These are phyloP conservation scores for Chelon auratus DNA, from an alignment of 2,797 vertebrate species.

Conservation along the genomic window DNA sequence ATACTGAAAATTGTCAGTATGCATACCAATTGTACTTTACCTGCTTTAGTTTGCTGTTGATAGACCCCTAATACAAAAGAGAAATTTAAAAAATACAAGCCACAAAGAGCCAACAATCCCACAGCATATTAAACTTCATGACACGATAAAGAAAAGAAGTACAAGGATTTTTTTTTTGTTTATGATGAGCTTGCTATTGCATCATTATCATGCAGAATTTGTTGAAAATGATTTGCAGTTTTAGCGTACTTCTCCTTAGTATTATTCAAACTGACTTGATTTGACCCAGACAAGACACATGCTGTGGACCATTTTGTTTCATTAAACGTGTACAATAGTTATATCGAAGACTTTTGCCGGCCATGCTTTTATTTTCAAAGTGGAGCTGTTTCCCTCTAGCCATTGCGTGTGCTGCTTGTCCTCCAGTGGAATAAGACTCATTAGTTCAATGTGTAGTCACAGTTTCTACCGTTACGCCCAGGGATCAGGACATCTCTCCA, in stretches of 20 bases:
- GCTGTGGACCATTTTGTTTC: too few species aligned
- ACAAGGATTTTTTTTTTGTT: not conserved
- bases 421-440: constrained; percentile 69
- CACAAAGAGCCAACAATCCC: not conserved
- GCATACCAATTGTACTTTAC: not conserved
- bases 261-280: too few species aligned
- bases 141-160: not conserved
- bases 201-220: not conserved
- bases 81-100: too few species aligned
- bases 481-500: constrained; percentile 68
- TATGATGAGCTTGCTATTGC: too few species aligned
- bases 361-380: constrained; percentile 45
- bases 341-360: constrained; percentile 35
- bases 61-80: too few species aligned
- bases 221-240: not conserved
- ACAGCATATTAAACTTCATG: not conserved
- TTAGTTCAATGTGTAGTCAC: constrained; percentile 82
- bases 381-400: constrained; percentile 36
- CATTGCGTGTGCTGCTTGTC: constrained; percentile 40
- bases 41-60: not conserved
- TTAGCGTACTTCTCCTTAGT: too few species aligned
- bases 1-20: not conserved
- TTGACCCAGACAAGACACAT: too few species aligned
- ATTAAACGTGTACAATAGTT: too few species aligned
- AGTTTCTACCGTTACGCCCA: constrained; percentile 69